A percentile compares a stretch with the other conserved stretches of the same genome.
These are phyloP conservation scores for Pocillopora meandrina DNA, from an alignment of 92 coral and sea anemone species.

Conservation along the genomic window DNA sequence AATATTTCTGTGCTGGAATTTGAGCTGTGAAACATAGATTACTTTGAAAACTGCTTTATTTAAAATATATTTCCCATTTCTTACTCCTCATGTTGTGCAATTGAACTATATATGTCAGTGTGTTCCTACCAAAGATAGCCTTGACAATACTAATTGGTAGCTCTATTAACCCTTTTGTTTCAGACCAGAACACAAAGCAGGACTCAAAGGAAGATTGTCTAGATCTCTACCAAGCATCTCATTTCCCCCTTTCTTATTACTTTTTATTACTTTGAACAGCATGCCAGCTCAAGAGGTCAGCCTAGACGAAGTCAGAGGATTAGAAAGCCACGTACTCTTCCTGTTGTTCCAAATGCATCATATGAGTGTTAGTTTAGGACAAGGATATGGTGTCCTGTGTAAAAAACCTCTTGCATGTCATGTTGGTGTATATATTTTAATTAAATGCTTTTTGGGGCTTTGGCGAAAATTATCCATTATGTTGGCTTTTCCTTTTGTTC, in stretches of 20 bases:
- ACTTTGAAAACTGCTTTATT: no score
- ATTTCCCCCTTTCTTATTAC: conserved; percentile 48
- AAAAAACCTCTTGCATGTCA: background rate
- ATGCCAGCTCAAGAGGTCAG: conserved; percentile 32
- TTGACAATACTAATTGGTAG: conserved; percentile 14
- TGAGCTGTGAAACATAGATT: no score
- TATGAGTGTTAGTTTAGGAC: conserved; percentile 18
- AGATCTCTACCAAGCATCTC: conserved; percentile 24
- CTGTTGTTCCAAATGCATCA: conserved; percentile 35
- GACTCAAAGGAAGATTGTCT: conserved; percentile 60
- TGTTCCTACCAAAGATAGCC: background rate
- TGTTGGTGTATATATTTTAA: conserved; percentile 1
- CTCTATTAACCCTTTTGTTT: conserved; percentile 36
- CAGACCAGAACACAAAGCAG: conserved; percentile 57
- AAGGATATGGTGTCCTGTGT: background rate
- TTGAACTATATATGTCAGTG: background rate
- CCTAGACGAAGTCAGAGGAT: conserved; percentile 50
- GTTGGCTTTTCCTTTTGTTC: background rate
- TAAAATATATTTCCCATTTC: no score
- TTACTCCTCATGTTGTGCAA: no score
- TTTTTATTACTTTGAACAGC: conserved; percentile 52
- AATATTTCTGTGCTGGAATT: no score
- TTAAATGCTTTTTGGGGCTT: background rate
- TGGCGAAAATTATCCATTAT: background rate
- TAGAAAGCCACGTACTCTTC: conserved; percentile 44